Base-by-base conservation (phyloP, 2,113 vertebrate species). In the Serilophus lunatus region DNA sequence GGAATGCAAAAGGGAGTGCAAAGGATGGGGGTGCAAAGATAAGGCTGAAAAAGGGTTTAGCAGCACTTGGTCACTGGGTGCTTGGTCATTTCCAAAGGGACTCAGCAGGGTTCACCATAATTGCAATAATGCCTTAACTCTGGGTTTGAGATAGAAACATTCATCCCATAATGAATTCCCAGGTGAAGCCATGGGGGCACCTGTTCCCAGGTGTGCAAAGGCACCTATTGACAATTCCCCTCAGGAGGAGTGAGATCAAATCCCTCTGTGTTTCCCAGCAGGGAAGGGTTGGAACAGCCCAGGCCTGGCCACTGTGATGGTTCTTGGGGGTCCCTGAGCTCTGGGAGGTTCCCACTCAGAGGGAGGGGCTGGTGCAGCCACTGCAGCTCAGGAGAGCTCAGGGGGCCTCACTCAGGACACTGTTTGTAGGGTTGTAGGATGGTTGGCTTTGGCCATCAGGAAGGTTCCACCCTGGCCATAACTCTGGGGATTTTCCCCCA, bases 121-220 rank as follows among this genome's bases (percentile, higher is more conserved):
- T 63, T 35, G 7, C 20, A 71, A 42, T 49, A 11, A 11, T 1
- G 28, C 29, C n/a, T 26, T 6, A 9, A 1, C 15, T 7, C 2
- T 50, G 29, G 49, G 12, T 6, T n/a, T 18, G 47, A 29, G n/a
- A 5, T 0, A 24, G 56, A 40, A 35, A 20, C 1, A 0, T 2
- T 13, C 19, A 25, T 4, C 65, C 66, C n/a, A 4, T 1, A 1
- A 18, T 8, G 14, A 3, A 11, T 14, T 2, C 47, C 26, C 29
- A 1, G 74, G 56, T 18, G 1, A 19, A 28, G 11, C 23, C 14
- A 33, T 33, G n/a, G 7, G 54, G 44, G 63, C 36, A 6, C 35
- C 35, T 8, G 2, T 18, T 13, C 9, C 31, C 36, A 25, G 36
- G 10, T 13, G 26, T 36, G 72, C 9, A 22, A 36, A 33, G 10